Percentiles rank a stretch among this genome's conserved stretches.
Conservation (phyloP, 2,888 invertebrate genomes). For the Camponotus fellah region DNA sequence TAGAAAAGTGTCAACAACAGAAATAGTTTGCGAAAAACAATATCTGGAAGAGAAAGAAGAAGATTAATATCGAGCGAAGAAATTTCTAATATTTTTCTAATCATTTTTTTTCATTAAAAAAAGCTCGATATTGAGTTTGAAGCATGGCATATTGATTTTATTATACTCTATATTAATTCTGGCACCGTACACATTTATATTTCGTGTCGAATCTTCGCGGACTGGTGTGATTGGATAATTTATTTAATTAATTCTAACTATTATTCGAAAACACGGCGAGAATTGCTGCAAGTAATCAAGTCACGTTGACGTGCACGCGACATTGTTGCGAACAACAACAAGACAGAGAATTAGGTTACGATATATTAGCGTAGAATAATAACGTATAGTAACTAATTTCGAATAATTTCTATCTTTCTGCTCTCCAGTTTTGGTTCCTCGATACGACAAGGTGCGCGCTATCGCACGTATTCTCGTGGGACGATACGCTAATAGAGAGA, state of each 20-base stretch:
- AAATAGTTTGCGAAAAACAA: background rate
- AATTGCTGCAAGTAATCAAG: slow-evolving; percentile 22
- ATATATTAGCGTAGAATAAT: slow-evolving; percentile 43
- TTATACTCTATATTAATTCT: background rate
- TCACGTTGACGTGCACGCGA: slow-evolving; percentile 34
- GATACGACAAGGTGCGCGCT: slow-evolving; percentile 4
- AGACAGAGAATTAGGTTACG: slow-evolving; percentile 31
- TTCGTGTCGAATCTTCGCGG: slow-evolving; percentile 6
- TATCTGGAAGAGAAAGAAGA: background rate
- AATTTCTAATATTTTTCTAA: background rate
- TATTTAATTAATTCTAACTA: slow-evolving; percentile 39
- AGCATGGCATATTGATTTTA: slow-evolving; percentile 4
- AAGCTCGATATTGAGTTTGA: background rate
- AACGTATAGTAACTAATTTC: slow-evolving; percentile 27
- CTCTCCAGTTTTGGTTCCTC: slow-evolving; percentile 1
- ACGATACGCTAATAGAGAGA: slow-evolving; percentile 41
- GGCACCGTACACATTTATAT: background rate
- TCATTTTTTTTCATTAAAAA: background rate
- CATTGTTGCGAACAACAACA: slow-evolving; percentile 11
- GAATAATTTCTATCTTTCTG: slow-evolving; percentile 11
- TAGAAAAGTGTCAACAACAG: background rate
- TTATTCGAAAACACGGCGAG: slow-evolving; percentile 4
- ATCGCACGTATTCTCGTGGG: slow-evolving; percentile 42
- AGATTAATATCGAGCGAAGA: background rate
- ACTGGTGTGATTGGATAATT: slow-evolving; percentile 28